Conservation (phyloP, 2,797 vertebrate species). For the Taeniopygia guttata region DNA sequence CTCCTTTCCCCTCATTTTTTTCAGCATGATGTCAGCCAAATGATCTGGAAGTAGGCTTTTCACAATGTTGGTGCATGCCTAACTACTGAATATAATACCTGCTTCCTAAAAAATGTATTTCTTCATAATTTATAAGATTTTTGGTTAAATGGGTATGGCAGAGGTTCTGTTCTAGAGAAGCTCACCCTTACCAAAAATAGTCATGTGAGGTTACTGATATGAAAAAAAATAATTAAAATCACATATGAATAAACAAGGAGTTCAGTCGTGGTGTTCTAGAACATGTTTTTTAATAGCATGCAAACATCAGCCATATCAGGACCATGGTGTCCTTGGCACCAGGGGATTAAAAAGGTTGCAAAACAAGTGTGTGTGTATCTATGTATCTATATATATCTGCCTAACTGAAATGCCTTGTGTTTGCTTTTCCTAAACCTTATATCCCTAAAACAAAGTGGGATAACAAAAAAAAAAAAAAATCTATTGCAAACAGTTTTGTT, state of each 20-base stretch:
- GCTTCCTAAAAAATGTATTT: neutral
- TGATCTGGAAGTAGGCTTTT: neutral
- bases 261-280: neutral
- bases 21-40: neutral
- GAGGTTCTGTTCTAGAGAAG: neutral
- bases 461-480: neutral
- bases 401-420: slow-evolving; percentile 14
- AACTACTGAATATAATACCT: neutral
- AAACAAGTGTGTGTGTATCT: neutral
- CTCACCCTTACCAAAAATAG: neutral
- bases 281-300: neutral
- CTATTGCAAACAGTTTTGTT: neutral
- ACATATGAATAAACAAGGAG: neutral
- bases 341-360: neutral
- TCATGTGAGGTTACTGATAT: neutral
- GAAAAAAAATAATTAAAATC: neutral
- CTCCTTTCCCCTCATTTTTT: neutral
- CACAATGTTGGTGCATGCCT: neutral
- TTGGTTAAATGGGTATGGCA: neutral
- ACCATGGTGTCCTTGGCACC: neutral
- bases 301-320: neutral
- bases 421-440: slow-evolving; percentile 26
- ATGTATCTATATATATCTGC: neutral
- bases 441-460: slow-evolving; percentile 7
- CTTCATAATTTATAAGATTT: neutral